These are phyloP conservation scores for Maniola jurtina DNA, from an alignment of 1,140 invertebrate genomes.

Conservation along the genomic window DNA sequence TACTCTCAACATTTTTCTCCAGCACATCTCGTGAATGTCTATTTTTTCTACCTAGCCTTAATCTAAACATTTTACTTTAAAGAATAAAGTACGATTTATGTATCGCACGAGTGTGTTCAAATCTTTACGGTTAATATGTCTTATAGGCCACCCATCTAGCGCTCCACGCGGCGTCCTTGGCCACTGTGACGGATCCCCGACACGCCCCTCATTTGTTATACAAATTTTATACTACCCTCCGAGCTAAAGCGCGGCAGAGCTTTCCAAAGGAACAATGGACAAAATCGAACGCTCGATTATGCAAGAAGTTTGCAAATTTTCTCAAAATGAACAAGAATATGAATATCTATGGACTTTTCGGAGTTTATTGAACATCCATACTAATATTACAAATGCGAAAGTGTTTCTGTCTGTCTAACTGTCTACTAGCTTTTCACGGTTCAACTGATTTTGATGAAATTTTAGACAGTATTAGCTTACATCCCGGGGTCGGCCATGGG, in stretches of 20 bases:
- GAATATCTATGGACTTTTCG: background rate
- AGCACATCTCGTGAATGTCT: no score
- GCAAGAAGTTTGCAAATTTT: conserved; percentile 22
- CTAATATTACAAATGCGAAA: no score
- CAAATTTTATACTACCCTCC: conserved; percentile 78
- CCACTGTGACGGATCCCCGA: conserved; percentile 75
- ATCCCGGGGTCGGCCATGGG: no score
- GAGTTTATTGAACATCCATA: background rate
- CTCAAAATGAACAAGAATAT: conserved; percentile 15
- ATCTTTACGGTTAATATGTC: conserved; percentile 23
- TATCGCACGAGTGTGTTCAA: background rate
- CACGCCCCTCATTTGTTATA: conserved; percentile 78
- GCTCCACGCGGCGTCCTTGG: conserved; percentile 60
- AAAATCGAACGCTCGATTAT: conserved; percentile 26
- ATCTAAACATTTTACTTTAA: no score
- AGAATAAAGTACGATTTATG: background rate
- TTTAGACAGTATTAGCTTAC: no score
- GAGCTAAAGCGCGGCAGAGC: conserved; percentile 53
- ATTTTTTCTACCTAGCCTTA: no score
- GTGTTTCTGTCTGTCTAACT: no score
- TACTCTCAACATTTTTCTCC: no score
- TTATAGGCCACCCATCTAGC: conserved; percentile 68
- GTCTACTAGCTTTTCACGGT: no score
- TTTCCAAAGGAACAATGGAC: conserved; percentile 57
- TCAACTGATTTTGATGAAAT: no score